Percentiles rank a stretch among this genome's conserved stretches.
Conservation (phyloP, 2,797 vertebrate genomes). For the Podargus strigoides region DNA sequence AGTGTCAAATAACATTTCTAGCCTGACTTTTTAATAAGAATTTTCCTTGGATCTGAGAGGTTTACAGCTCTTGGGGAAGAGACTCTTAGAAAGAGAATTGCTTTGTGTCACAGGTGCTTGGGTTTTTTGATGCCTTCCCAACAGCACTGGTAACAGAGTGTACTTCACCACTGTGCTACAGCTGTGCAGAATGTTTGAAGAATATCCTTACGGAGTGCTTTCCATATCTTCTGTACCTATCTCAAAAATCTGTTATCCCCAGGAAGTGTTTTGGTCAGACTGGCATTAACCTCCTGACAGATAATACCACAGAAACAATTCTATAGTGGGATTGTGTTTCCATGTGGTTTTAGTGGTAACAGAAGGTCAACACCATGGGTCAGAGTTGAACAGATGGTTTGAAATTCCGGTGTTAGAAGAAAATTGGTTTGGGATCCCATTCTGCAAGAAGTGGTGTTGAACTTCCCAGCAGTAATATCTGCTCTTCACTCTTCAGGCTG, state of each 20-base stretch:
- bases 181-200: background rate
- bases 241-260: background rate
- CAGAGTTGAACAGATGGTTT: background rate
- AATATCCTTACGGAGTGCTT: background rate
- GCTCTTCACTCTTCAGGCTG: background rate
- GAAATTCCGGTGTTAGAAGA: background rate
- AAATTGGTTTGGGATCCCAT: background rate
- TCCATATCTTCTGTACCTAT: rapidly evolving
- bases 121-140: background rate
- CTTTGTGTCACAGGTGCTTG: background rate
- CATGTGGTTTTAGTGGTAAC: background rate
- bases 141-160: background rate
- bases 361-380: background rate
- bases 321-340: background rate
- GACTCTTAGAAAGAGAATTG: background rate
- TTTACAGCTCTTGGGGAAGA: background rate
- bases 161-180: rapidly evolving
- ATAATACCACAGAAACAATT: background rate
- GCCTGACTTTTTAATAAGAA: background rate
- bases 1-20: background rate
- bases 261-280: background rate
- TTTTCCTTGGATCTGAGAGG: background rate
- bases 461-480: background rate
- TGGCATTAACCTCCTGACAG: background rate
- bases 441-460: background rate